Percentiles rank a stretch among this genome's conserved stretches.
These are phyloP conservation scores for Myotis davidii DNA, from an alignment of 2,113 vertebrate genomes.

Conservation along the genomic window DNA sequence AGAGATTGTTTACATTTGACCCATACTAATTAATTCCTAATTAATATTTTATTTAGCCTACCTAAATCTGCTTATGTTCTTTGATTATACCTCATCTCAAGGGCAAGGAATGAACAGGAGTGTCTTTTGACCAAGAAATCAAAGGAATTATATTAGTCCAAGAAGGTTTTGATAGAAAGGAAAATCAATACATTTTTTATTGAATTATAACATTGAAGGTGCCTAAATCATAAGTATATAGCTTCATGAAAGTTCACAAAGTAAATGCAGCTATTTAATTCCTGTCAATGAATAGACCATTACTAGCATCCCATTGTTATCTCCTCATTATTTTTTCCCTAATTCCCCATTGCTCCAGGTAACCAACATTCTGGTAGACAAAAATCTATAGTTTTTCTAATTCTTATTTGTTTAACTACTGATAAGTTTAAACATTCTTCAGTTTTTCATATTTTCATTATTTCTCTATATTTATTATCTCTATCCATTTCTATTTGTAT, in stretches of 20 bases:
- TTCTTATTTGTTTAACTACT: neutral
- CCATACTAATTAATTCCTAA: constrained; percentile 58
- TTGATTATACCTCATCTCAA: neutral
- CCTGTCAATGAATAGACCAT: neutral
- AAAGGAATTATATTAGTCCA: neutral
- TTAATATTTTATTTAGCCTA: constrained; percentile 19
- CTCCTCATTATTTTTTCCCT: fast-evolving
- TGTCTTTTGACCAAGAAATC: neutral
- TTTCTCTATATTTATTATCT: neutral
- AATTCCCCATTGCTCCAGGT: neutral
- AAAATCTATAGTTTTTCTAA: neutral
- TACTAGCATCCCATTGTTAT: neutral
- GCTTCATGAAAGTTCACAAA: neutral
- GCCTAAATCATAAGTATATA: neutral
- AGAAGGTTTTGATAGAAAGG: neutral
- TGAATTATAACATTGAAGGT: neutral
- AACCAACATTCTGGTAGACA: neutral
- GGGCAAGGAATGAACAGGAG: neutral
- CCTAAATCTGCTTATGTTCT: constrained; percentile 15
- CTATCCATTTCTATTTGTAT: neutral
- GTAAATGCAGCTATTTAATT: neutral
- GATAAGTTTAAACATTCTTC: neutral
- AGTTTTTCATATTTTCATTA: neutral
- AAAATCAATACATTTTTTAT: neutral
- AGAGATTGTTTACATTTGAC: constrained; percentile 12